Evolutionary conservation across 1,140 invertebrate species (phyloP).

Genomic region (Diabrotica virgifera): DNA sequence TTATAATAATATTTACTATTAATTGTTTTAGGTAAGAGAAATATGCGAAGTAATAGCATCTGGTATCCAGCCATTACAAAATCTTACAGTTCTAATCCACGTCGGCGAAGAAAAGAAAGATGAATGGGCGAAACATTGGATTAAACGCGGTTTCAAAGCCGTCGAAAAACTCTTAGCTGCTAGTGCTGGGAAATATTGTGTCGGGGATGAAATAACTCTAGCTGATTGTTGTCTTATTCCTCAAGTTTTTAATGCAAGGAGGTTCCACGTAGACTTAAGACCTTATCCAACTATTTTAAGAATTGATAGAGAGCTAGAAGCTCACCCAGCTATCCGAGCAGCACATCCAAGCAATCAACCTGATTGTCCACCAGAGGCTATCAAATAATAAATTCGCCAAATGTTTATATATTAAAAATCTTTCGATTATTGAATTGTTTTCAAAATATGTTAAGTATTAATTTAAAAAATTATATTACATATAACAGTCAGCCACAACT

Average conservation of each 20-base stretch:
- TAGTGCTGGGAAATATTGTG: slow-evolving; percentile 88
- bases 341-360: slow-evolving; percentile 87
- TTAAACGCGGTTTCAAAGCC: slow-evolving; percentile 82
- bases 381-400: slow-evolving; percentile 57
- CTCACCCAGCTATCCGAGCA: slow-evolving; percentile 82
- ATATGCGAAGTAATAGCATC: slow-evolving; percentile 82
- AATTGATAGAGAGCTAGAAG: slow-evolving; percentile 82
- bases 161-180: slow-evolving; percentile 78
- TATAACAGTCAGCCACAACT: slow-evolving; percentile 7
- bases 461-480: neutral
- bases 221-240: slow-evolving; percentile 95
- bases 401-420: neutral
- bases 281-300: slow-evolving; percentile 85
- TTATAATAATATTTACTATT: neutral
- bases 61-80: slow-evolving; percentile 95
- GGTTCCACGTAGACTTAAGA: slow-evolving; percentile 87
- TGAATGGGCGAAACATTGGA: slow-evolving; percentile 92
- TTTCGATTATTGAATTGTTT: slow-evolving; percentile 37
- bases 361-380: slow-evolving; percentile 83
- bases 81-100: slow-evolving; percentile 81
- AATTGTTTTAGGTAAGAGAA: slow-evolving; percentile 57
- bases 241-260: slow-evolving; percentile 59
- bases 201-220: slow-evolving; percentile 89
- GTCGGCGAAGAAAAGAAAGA: slow-evolving; percentile 83
- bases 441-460: neutral